Conservation (phyloP, 2,797 vertebrate species). For the Sorex maritimensis region DNA sequence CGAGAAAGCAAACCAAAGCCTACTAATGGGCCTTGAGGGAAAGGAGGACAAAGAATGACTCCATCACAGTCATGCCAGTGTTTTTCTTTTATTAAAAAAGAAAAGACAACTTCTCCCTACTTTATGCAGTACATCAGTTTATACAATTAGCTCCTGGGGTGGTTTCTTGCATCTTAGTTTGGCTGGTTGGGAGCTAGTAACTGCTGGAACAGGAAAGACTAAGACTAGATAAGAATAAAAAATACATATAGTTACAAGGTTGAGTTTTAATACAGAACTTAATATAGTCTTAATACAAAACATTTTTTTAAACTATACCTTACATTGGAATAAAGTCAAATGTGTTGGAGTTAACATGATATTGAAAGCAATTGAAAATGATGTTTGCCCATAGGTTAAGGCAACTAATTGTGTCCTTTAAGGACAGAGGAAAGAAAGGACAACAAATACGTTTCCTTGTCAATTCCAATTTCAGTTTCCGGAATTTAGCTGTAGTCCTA, state of each 20-base stretch:
- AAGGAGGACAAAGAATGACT: fast-evolving
- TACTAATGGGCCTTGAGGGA: neutral
- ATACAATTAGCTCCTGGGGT: neutral
- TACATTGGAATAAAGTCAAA: constrained; percentile 24
- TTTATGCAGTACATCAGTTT: too few relatives aligned
- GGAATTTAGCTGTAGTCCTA: constrained; percentile 29
- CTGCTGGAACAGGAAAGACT: neutral
- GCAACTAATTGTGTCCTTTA: constrained; percentile 50
- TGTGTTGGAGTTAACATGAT: neutral
- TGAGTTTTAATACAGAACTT: constrained; percentile 16
- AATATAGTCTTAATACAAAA: too few relatives aligned
- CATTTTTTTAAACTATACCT: constrained; percentile 10
- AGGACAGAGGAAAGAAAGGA: constrained; percentile 45
- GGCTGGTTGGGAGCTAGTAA: neutral
- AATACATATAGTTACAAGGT: neutral
- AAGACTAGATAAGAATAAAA: neutral
- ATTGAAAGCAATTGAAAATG: constrained; percentile 46
- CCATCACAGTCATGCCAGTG: neutral
- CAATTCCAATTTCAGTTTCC: constrained; percentile 56
- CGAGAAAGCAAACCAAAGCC: neutral
- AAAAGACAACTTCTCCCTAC: neutral
- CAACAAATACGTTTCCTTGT: constrained; percentile 15
- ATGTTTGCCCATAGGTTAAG: constrained; percentile 41
- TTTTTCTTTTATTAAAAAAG: neutral
- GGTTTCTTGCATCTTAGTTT: neutral